These are phyloP conservation scores for Mobula birostris DNA, from an alignment of 2,113 vertebrate species.

Conservation along the genomic window DNA sequence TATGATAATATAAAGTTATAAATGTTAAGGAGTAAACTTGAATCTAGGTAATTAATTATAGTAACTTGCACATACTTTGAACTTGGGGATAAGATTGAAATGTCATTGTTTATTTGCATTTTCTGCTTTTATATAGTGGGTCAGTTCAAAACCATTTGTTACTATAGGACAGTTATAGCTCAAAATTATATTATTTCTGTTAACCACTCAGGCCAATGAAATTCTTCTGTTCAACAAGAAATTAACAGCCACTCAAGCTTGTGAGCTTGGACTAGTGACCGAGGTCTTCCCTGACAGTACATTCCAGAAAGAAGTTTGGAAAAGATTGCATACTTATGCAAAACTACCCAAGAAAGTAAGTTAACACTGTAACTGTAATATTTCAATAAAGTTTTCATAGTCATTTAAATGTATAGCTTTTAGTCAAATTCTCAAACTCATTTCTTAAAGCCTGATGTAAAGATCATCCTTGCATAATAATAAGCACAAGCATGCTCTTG, in stretches of 20 bases:
- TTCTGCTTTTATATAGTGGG: background rate
- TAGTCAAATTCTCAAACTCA: background rate
- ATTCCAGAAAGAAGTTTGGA: conserved; percentile 82
- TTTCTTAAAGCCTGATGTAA: background rate
- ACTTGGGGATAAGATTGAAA: background rate
- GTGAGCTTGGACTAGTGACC: conserved; percentile 68
- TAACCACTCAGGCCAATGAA: conserved; percentile 67
- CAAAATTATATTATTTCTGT: conserved; percentile 36
- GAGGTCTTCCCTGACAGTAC: conserved; percentile 79
- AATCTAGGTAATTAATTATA: background rate
- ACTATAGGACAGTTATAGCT: background rate
- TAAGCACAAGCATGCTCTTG: too few relatives aligned
- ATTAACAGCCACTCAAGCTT: conserved; percentile 77
- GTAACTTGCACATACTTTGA: background rate
- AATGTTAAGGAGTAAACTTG: background rate
- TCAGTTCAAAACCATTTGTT: conserved; percentile 19
- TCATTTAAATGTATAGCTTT: background rate
- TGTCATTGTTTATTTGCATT: background rate
- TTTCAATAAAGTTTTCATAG: background rate
- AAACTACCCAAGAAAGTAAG: conserved; percentile 73
- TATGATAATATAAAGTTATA: background rate
- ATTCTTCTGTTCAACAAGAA: conserved; percentile 84
- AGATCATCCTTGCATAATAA: too few relatives aligned
- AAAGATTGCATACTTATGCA: conserved; percentile 64
- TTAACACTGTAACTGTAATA: conserved; percentile 28